Evolutionary conservation across 2,113 vertebrate genomes (phyloP), one percentile per base, ranked within the genome.

Genomic region (Falco punctatus): DNA sequence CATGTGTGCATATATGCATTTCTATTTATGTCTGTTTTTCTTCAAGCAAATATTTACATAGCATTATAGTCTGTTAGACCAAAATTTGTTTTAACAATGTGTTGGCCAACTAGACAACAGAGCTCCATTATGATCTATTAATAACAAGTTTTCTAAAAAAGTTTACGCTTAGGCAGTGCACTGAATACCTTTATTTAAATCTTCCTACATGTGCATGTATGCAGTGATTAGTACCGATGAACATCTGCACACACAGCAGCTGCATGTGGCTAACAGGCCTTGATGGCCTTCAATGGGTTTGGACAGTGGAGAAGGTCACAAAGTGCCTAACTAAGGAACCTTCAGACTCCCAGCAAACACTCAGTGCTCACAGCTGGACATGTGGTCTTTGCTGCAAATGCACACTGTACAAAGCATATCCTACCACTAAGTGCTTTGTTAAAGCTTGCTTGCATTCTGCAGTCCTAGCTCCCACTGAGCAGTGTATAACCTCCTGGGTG

Each of bases 141-240:
- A 30, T 55, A 79, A 18, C 11, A 55, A n/a, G 10, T 58, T 88
- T 88, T 64, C 26, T 27, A 20, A 18, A 79, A 58, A 46, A 30
- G 9, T 9, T 75, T 27, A 3, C 55, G 59, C 78, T 78, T 30
- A 73, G 72, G 59, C 40, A 95, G 35, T 28, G 18, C 33, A 42
- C 14, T 24, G 70, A 66, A 38, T 44, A 11, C 4, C 40, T 85
- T 18, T 17, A 11, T 91, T 69, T 71, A 82, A 51, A 20, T 46
- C 35, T 51, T 72, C 48, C 51, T 72, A 4, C n/a, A 1, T 0
- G 6, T 40, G 61, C 55, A n/a, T 5, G 28, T 19, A 20, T 4
- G 11, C 40, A 88, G 7, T 1, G 2, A 30, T 13, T 13, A 48
- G n/a, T 32, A 35, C 22, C 2, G 16, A 79, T 18, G 54, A 84